Base-by-base conservation (phyloP, 2,888 invertebrate genomes). In the Drosophila tripunctata region DNA sequence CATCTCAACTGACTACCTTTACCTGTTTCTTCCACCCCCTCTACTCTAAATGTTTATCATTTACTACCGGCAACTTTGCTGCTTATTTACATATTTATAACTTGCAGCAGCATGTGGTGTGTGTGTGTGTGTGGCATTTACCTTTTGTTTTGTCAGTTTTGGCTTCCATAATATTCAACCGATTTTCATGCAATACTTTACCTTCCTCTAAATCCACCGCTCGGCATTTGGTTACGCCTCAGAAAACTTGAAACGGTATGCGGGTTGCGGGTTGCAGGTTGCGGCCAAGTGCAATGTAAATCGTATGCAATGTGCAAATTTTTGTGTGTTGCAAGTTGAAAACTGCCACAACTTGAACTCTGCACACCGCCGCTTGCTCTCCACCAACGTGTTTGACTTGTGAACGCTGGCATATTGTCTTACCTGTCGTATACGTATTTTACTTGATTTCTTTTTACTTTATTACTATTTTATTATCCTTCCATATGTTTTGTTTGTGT, bases 81-180 rank as follows among this genome's bases (percentile, higher is more conserved):
- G 67, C 84, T 75, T 86, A 81, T 81, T 81, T 83, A 77, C 81
- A 81, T 81, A 81, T 86, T 81, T 86, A 86, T 83, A 84, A 75
- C 69, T 75, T 69, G 54, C 51, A 64, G 41, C 58, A 30, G 27
- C 30, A 48, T 40, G 52, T 24, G 10, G 54, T 22, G 12, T 21
- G 35, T 24, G n/a, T 14, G 19, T 44, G 33, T 47, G 38, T 56
- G 64, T 38, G 36, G 55, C 60, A 50, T 74, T 56, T 44, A 72
- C 63, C 68, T 77, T 70, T 68, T 79, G 79, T 74, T 79, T 69
- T 61, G 12, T 17, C 43, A 54, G 43, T 76, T 69, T 44, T 57
- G 35, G 43, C 66, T 65, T 66, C 27, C 61, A 71, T 83, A 68
- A 79, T 86, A 83, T 71, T 63, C 78, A 51, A 58, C 60, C 78